Base-by-base conservation (phyloP, 2,113 vertebrate genomes). In the Paramisgurnus dabryanus region DNA sequence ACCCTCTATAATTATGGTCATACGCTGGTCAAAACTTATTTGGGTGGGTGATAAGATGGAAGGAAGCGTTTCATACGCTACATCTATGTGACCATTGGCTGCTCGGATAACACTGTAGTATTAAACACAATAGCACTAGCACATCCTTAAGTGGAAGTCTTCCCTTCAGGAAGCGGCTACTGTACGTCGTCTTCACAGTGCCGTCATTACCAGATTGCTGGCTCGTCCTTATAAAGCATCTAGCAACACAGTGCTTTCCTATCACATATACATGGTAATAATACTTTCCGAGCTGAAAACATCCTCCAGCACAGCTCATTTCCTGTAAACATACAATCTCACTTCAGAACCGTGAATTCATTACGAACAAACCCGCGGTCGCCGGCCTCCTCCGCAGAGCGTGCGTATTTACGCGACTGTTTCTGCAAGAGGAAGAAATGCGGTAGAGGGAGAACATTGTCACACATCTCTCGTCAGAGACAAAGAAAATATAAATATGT, bases 401-500 rank as follows among this genome's bases (percentile, higher is more conserved):
- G 45, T 66, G 39, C 1, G 58, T 49, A 76, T 76, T 76, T 76
- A 66, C 39, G 34, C 13, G 6, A 11, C 4, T n/a, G 47, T 53
- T 53, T 50, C 27, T 40, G 61, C 39, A n/a, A 18, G 74, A 63
- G 70, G 43, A 22, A 45, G 22, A 18, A 47, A 58, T 64, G 58
- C 4, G 27, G 17, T 45, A 39, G 61, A 68, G 66, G 47, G 78
- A 73, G 80, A 76, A 63, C 64, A 45, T 41, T 70, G 67, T 82
- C 80, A 82, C 76, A 72, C 67, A 82, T 72, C 77, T 80, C 77
- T 85, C 72, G 83, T 85, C 83, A 85, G 80, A 75, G 60, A 75
- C 64, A 63, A 77, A 79, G 73, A 82, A 55, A 67, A 80, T 84
- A 86, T 82, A 86, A 86, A 86, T 86, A 84, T 86, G 85, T 86